Base-by-base conservation (phyloP, 2,113 vertebrate species). In the Hiodon tergisus region DNA sequence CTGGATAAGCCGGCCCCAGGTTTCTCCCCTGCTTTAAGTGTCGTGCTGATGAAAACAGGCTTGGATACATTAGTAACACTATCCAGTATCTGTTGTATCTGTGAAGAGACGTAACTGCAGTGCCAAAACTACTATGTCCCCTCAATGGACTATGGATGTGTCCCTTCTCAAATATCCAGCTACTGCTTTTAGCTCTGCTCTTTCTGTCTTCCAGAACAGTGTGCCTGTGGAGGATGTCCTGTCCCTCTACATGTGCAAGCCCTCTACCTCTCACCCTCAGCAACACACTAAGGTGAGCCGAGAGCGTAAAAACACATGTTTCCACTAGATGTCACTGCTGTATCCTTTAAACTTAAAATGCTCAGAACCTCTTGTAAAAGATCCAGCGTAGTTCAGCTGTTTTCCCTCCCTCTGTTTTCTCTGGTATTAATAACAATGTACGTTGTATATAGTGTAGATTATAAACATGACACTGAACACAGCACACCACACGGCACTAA, bases 171-270 rank as follows among this genome's bases (percentile, higher is more conserved):
- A 59, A 3, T 0, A 0, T 3, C 58, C 7, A 9, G 58, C 14
- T 59, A 3, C 58, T 59, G 0, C 5, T 50, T 10, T 62, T 46
- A 57, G 13, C 61, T 2, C 76, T n/a, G 68, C 8, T 8, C 0
- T 31, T 71, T 72, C 14, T n/a, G 31, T 66, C 53, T 81, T 81
- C 80, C 84, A 96, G 93, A 92, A 91, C 69, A 93, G 79, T 65
- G 86, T 95, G 17, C 90, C 94, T 11, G 52, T 93, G 81, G 91
- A 95, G 77, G 87, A 95, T 58, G 90, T 95, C 74, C 81, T 96
- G 81, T 80, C 87, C 78, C 87, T 96, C 78, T 97, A 96, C 77
- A 90, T 78, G 7, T 89, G 80, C 74, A 90, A 83, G 76, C 84
- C 88, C 53, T 88, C 89, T 77, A 69, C 84, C 66, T 79, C 71